Percentiles rank a stretch among this genome's conserved stretches.
phyloP scores from a whole-genome alignment of 2,113 vertebrate species.

The Eretmochelys imbricata region DNA sequence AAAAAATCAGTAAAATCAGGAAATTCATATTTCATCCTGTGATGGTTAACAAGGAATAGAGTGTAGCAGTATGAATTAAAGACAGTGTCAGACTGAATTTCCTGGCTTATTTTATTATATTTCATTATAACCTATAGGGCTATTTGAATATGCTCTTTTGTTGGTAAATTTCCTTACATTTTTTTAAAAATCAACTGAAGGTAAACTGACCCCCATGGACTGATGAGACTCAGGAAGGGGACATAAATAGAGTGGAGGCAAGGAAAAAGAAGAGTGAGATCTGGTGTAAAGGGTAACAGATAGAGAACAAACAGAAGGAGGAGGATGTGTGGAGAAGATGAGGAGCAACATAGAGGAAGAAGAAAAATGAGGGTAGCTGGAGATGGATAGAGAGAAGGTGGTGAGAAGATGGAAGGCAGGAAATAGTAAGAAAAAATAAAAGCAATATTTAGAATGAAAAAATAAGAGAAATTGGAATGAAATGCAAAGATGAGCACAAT shows the following conservation, averaged over 20 bases:
- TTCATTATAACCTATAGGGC: neutral
- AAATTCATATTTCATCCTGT: neutral
- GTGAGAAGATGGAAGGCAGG: neutral
- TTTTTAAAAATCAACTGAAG: neutral
- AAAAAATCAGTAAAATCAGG: neutral
- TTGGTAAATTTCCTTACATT: neutral
- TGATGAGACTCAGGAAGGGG: conserved; percentile 36
- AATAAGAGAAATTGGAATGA: neutral
- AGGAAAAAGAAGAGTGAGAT: neutral
- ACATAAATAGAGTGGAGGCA: conserved; percentile 6
- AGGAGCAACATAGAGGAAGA: neutral
- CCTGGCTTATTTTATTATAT: neutral
- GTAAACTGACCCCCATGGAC: conserved; percentile 28
- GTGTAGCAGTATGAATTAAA: rapidly evolving
- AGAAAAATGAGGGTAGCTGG: neutral
- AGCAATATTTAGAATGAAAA: neutral
- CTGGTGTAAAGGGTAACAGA: conserved; percentile 37
- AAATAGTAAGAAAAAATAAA: neutral
- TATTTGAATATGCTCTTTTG: neutral
- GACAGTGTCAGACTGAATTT: neutral
- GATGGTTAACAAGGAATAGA: neutral
- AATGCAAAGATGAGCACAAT: neutral
- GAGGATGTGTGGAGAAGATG: neutral
- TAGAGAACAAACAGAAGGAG: neutral
- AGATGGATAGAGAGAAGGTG: neutral